Percentiles rank a stretch among this genome's conserved stretches.
phyloP scores from a whole-genome alignment of 2,113 vertebrate genomes.

The Mellivora capensis region DNA sequence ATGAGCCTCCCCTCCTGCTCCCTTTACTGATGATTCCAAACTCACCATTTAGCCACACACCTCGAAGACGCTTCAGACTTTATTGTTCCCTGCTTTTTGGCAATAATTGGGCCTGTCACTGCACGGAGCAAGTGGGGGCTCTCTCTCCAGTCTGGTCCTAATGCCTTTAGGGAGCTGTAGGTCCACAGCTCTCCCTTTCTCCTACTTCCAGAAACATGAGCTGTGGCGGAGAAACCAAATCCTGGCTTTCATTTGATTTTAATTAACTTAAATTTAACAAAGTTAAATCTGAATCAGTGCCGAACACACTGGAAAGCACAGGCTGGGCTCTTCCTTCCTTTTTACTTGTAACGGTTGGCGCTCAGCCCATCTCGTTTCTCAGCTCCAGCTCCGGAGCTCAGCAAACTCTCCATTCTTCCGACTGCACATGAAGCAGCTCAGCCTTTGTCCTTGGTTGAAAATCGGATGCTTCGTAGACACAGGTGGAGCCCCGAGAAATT shows the following conservation, averaged over 20 bases:
- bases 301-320: neutral
- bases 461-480: rapidly evolving
- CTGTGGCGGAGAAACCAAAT: neutral
- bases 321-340: neutral
- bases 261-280: neutral
- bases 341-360: neutral
- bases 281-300: neutral
- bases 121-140: neutral
- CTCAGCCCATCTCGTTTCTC: too few species aligned
- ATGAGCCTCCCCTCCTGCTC: neutral
- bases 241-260: neutral
- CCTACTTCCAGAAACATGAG: neutral
- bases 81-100: neutral
- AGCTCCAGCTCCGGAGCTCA: neutral
- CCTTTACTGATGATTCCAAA: too few species aligned
- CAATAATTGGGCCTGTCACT: neutral
- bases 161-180: neutral
- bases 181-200: neutral
- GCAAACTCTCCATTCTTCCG: neutral
- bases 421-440: rapidly evolving
- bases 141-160: rapidly evolving
- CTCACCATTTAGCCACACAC: neutral
- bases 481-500: neutral
- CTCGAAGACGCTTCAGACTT: neutral
- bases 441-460: neutral